Conservation (phyloP, 2,797 vertebrate genomes). For the Amblyopsis hoosieri region DNA sequence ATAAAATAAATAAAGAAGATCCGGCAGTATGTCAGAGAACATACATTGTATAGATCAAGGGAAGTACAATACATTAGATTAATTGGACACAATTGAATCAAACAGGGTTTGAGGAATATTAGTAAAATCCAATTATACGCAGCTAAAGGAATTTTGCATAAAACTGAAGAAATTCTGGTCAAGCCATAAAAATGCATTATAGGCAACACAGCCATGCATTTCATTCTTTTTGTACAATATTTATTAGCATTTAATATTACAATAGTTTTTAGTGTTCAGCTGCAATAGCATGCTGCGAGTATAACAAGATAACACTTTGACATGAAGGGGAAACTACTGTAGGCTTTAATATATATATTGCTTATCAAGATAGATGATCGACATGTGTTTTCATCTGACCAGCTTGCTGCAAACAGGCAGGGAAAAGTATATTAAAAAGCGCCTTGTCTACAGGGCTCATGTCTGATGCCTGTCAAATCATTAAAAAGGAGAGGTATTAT, state of each 20-base stretch:
- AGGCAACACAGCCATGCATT: too few species aligned
- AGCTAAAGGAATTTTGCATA: too few species aligned
- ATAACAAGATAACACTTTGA: constrained; percentile 45
- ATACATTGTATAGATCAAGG: constrained; percentile 65
- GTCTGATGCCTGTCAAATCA: constrained; percentile 86
- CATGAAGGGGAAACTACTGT: constrained; percentile 59
- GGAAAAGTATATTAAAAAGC: constrained; percentile 78
- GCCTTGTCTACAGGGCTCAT: constrained; percentile 70
- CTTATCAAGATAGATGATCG: constrained; percentile 42
- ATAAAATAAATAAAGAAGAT: constrained; percentile 67
- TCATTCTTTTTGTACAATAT: too few species aligned
- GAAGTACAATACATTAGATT: constrained; percentile 57
- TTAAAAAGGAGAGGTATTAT: constrained; percentile 84
- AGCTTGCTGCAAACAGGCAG: constrained; percentile 84
- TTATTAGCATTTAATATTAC: too few species aligned
- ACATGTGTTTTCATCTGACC: constrained; percentile 76
- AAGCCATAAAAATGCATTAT: too few species aligned
- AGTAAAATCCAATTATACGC: constrained; percentile 35
- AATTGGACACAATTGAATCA: constrained; percentile 42
- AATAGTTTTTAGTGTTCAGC: constrained; percentile 4
- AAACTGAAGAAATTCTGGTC: too few species aligned
- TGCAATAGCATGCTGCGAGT: constrained; percentile 25
- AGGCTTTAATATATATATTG: constrained; percentile 73
- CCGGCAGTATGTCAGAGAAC: constrained; percentile 54
- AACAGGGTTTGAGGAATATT: constrained; percentile 37